Evolutionary conservation across 2,113 vertebrate species (phyloP), one percentile per base, ranked within the genome.

Genomic region (Guaruba guarouba): DNA sequence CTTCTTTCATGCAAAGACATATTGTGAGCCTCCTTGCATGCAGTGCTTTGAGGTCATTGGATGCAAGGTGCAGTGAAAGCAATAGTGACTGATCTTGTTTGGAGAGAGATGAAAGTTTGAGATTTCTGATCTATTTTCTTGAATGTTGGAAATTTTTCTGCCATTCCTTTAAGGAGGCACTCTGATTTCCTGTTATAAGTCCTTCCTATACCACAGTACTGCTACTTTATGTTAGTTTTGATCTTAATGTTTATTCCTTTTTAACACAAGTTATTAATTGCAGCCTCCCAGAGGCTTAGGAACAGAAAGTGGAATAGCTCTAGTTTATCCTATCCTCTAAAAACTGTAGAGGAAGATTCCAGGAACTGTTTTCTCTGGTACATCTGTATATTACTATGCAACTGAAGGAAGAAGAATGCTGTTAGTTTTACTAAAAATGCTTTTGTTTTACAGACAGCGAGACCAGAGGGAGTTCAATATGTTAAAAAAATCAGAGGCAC

Each of bases 361-460:
- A 88, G 66, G 48, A 78, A 51, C n/a, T 73, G 20, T 1, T 59
- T 86, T 80, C 62, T 74, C 39, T 69, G 7, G 11, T 13, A 64
- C 10, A 33, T 73, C 20, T 74, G 0, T 44, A 8, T 81, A 18
- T 91, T 68, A 17, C 7, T 66, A 0, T 91, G 68, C 11, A 86
- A 49, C 66, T 79, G 35, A 70, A 76, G 20, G 52, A 71, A 74
- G 54, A 86, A 61, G 54, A 75, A 67, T 89, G 24, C n/a, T 91
- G 12, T 64, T 78, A 78, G 20, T 77, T 93, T 71, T 84, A 70
- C 27, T 92, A 70, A 92, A 91, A 93, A 52, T 84, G 20, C 24
- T 91, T 92, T 95, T 97, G 39, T 95, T 90, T 97, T 95, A 86
- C 95, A 97, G 97, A 83, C 37, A 88, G 29, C 77, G 97, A 97